Conservation (phyloP, 2,888 invertebrate species). For the Drosophila siamana region DNA sequence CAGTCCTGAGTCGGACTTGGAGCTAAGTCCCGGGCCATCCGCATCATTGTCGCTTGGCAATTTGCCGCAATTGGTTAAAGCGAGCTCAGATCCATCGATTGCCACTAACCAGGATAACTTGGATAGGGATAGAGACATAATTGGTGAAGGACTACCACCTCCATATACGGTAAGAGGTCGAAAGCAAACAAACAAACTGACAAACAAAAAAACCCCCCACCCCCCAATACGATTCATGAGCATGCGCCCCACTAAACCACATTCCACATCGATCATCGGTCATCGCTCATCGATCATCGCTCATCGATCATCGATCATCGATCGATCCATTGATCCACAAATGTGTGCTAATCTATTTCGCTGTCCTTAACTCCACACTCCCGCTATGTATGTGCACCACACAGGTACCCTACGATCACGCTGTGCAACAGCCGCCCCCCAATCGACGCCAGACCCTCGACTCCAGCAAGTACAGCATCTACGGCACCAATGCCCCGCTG, state of each 20-base stretch:
- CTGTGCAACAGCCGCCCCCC: slow-evolving; percentile 73
- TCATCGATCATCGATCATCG: too few relatives aligned
- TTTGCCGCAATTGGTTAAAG: slow-evolving; percentile 90
- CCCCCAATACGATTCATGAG: slow-evolving; percentile 32
- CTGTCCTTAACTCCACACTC: slow-evolving; percentile 46
- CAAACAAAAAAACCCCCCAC: slow-evolving; percentile 13
- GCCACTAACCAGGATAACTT: slow-evolving; percentile 96
- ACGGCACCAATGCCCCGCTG: slow-evolving; percentile 75
- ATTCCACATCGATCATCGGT: slow-evolving; percentile 8
- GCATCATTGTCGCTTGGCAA: slow-evolving; percentile 87
- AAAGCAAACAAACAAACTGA: slow-evolving; percentile 35
- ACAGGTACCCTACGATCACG: slow-evolving; percentile 85
- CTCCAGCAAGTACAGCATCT: slow-evolving; percentile 81
- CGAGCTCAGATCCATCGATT: slow-evolving; percentile 97
- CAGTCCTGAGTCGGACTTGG: slow-evolving; percentile 97
- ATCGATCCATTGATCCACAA: slow-evolving; percentile 20
- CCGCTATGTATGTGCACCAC: slow-evolving; percentile 49
- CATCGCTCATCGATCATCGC: too few relatives aligned
- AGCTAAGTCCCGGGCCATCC: slow-evolving; percentile 91
- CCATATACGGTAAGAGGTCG: slow-evolving; percentile 92
- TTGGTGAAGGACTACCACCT: slow-evolving; percentile 90
- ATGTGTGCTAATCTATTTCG: slow-evolving; percentile 65
- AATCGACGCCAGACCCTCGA: slow-evolving; percentile 85
- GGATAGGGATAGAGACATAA: slow-evolving; percentile 88
- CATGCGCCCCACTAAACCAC: slow-evolving; percentile 61